phyloP scores from a whole-genome alignment of 2,888 invertebrate species.

The Dexiosoma caninum region DNA sequence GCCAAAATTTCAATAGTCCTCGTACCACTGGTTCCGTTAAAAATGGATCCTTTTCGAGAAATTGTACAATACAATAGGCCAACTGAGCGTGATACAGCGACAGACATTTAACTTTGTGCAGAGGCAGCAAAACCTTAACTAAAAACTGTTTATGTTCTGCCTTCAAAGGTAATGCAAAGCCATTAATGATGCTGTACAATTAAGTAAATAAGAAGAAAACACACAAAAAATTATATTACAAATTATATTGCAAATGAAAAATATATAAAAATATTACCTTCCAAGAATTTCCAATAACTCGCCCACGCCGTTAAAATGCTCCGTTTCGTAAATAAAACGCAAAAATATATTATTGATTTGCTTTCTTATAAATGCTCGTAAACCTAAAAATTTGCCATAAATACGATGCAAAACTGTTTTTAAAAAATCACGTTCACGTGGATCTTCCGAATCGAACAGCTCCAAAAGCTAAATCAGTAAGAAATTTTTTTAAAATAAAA shows the following conservation, averaged over 20 bases:
- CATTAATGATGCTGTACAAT: constrained; percentile 93
- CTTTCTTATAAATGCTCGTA: constrained; percentile 97
- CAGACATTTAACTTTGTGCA: constrained; percentile 97
- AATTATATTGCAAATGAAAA: background rate
- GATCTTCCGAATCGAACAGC: constrained; percentile 98
- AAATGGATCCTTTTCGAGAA: constrained; percentile 97
- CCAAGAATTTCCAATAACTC: constrained; percentile 97
- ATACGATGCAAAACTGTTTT: constrained; percentile 99
- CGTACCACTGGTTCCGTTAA: constrained; percentile 96
- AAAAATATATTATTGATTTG: constrained; percentile 97
- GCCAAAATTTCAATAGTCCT: constrained; percentile 98
- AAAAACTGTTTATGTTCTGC: constrained; percentile 99
- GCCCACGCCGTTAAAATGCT: constrained; percentile 98
- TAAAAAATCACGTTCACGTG: constrained; percentile 95
- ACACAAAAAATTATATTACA: background rate
- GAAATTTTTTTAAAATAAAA: background rate
- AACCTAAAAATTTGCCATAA: constrained; percentile 97
- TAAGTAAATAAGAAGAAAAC: constrained; percentile 29
- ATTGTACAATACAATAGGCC: constrained; percentile 99
- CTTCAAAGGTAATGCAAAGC: constrained; percentile 98
- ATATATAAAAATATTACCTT: constrained; percentile 78
- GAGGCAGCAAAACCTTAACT: constrained; percentile 93
- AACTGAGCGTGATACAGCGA: constrained; percentile 98
- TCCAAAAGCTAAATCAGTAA: constrained; percentile 85
- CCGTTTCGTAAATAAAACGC: constrained; percentile 99